Conservation (phyloP, 2,113 vertebrate genomes). For the Pygathrix nemaeus region DNA sequence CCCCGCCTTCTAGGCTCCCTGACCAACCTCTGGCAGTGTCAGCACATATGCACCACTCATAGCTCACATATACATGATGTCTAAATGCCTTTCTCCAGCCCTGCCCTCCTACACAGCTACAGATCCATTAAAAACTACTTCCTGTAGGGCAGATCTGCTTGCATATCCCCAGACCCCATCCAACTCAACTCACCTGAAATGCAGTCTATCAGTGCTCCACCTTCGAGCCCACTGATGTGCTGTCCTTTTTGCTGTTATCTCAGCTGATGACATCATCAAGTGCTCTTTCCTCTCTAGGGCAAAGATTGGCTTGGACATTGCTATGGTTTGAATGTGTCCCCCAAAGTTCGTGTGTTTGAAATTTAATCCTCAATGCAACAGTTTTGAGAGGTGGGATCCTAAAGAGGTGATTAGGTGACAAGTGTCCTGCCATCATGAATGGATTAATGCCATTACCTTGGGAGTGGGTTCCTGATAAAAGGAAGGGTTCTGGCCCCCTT, state of each 20-base stretch:
- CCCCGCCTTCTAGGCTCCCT: not conserved
- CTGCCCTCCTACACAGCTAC: not conserved
- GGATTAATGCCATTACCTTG: not conserved
- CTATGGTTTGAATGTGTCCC: not conserved
- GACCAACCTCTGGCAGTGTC: not conserved
- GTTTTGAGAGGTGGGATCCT: not conserved
- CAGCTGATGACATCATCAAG: not conserved
- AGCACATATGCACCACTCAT: accelerated
- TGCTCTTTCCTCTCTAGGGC: not conserved
- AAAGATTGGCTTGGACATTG: not conserved
- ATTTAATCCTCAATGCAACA: not conserved
- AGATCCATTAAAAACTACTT: not conserved
- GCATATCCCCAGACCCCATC: not conserved
- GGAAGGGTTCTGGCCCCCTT: not conserved
- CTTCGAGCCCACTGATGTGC: no score
- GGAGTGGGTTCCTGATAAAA: not conserved
- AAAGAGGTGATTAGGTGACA: not conserved
- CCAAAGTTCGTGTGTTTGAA: not conserved
- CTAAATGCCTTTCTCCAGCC: not conserved
- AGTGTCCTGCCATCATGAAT: not conserved
- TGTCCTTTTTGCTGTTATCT: not conserved
- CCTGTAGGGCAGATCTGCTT: not conserved
- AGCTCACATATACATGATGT: not conserved
- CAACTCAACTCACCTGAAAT: not conserved
- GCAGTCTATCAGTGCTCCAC: no score